Evolutionary conservation across 2,113 vertebrate genomes (phyloP).

Genomic region (Zosterops lateralis): DNA sequence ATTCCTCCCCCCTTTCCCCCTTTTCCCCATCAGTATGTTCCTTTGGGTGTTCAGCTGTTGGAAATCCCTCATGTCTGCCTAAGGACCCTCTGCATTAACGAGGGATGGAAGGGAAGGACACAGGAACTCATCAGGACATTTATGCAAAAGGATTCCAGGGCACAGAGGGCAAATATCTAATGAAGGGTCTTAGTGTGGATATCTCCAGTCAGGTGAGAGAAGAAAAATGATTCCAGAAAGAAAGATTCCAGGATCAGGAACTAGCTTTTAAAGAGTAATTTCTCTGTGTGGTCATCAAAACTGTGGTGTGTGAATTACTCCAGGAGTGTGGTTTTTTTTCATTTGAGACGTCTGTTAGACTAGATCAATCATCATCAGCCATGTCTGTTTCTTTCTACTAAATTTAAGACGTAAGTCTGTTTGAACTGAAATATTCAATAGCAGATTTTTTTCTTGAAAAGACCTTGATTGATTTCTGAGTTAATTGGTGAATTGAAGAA

Average conservation of each 20-base stretch:
- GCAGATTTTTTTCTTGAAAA: not conserved
- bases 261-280: not conserved
- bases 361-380: not conserved
- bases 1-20: too few relatives aligned
- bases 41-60: not conserved
- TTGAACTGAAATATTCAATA: not conserved
- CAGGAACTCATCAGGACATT: not conserved
- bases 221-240: not conserved
- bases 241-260: not conserved
- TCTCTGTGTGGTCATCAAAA: not conserved
- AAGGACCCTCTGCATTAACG: not conserved
- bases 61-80: not conserved
- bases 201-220: not conserved
- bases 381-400: not conserved
- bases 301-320: not conserved
- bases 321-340: not conserved
- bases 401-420: not conserved
- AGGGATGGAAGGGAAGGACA: not conserved
- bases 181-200: not conserved
- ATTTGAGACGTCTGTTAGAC: not conserved
- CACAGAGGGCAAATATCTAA: not conserved
- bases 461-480: not conserved
- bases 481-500: not conserved
- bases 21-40: fast-evolving
- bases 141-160: not conserved